These are phyloP conservation scores for Plotosus lineatus DNA, from an alignment of 2,113 vertebrate species.

Conservation along the genomic window DNA sequence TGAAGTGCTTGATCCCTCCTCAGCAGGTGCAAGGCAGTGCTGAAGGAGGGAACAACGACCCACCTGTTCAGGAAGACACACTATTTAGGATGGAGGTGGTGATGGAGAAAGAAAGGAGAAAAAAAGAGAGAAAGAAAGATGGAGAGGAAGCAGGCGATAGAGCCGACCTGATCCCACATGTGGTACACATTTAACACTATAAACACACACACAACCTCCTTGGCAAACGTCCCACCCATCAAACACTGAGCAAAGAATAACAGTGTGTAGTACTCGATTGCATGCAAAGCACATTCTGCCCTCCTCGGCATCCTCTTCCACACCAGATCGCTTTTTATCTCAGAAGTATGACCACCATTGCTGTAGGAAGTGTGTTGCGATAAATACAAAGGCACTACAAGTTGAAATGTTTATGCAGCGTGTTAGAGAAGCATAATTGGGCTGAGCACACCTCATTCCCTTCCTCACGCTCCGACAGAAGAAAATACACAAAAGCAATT, in stretches of 20 bases:
- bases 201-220: conserved; percentile 55
- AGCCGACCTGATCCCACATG: conserved; percentile 65
- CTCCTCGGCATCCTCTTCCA: conserved; percentile 35
- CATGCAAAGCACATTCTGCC: conserved; percentile 54
- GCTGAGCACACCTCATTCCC: conserved; percentile 54
- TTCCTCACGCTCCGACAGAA: conserved; percentile 57
- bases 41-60: not conserved
- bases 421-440: conserved; percentile 60
- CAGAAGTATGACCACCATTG: conserved; percentile 66
- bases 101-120: not conserved
- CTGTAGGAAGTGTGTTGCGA: conserved; percentile 65
- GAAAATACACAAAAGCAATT: conserved; percentile 62
- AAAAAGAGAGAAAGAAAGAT: conserved; percentile 24
- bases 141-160: conserved; percentile 46
- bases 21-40: conserved; percentile 48
- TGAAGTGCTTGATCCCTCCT: conserved; percentile 27
- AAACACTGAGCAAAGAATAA: conserved; percentile 60
- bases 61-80: conserved; percentile 15
- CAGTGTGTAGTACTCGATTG: conserved; percentile 54
- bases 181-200: conserved; percentile 69
- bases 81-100: not conserved
- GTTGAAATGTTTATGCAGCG: conserved; percentile 70
- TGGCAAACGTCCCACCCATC: conserved; percentile 65
- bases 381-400: conserved; percentile 70
- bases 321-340: conserved; percentile 58